Percentiles rank a stretch among this genome's conserved stretches.
phyloP scores from a whole-genome alignment of 2,113 vertebrate species.

The Andinoacara biseriatus region DNA sequence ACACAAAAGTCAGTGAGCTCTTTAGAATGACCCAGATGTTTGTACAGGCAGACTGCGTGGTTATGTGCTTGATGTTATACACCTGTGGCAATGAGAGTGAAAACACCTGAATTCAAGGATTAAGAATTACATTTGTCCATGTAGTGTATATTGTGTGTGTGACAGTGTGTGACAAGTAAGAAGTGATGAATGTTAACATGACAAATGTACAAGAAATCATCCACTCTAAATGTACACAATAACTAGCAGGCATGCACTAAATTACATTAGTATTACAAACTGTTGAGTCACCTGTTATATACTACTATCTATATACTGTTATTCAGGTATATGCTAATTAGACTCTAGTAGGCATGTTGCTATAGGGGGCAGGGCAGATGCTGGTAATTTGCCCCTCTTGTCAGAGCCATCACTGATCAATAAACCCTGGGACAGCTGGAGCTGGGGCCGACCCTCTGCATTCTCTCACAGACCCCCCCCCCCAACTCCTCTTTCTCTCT shows the following conservation, averaged over 20 bases:
- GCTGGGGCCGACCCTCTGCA: slow-evolving; percentile 60
- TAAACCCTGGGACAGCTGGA: slow-evolving; percentile 78
- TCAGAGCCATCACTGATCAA: slow-evolving; percentile 68
- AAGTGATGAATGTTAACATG: too few relatives aligned
- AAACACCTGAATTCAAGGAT: background rate
- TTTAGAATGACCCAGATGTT: background rate
- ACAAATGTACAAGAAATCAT: too few relatives aligned
- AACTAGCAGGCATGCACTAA: too few relatives aligned
- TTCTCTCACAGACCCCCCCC: slow-evolving; percentile 70
- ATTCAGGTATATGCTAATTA: background rate
- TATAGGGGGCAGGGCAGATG: slow-evolving; percentile 48
- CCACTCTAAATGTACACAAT: too few relatives aligned
- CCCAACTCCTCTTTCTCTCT: slow-evolving; percentile 13
- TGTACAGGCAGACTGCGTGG: background rate
- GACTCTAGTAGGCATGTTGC: slow-evolving; percentile 33
- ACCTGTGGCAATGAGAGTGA: background rate
- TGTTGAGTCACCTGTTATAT: background rate
- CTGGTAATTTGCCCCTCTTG: slow-evolving; percentile 46
- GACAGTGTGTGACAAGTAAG: too few relatives aligned
- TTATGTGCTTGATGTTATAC: background rate
- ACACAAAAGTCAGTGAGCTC: background rate
- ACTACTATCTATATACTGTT: background rate
- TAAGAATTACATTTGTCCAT: too few relatives aligned
- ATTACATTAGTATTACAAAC: too few relatives aligned
- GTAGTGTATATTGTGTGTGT: too few relatives aligned